Evolutionary conservation across 92 coral and sea anemone species (phyloP).

Genomic region (Nematostella vectensis): DNA sequence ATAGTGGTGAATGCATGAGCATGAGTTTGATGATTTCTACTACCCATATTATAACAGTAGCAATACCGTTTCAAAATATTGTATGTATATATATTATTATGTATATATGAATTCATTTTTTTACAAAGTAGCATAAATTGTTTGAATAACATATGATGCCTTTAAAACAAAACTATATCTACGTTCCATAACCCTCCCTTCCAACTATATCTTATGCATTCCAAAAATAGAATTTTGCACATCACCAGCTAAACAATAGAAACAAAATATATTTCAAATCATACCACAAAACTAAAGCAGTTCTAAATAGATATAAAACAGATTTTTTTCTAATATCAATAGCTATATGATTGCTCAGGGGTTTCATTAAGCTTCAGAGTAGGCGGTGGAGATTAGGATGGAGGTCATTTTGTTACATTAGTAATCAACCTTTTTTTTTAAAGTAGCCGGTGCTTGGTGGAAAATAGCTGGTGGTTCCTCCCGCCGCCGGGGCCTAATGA

Average conservation of each 20-base stretch:
- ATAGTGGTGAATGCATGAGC: background rate
- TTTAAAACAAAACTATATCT: background rate
- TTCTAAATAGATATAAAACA: background rate
- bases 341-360: too few species aligned
- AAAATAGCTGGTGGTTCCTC: too few species aligned
- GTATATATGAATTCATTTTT: conserved; percentile 1
- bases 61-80: conserved; percentile 1
- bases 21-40: background rate
- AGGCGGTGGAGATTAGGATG: too few species aligned
- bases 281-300: background rate
- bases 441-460: too few species aligned
- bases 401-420: too few species aligned
- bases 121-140: conserved; percentile 4
- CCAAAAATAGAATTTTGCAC: background rate
- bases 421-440: too few species aligned
- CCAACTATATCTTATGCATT: background rate
- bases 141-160: conserved; percentile 3
- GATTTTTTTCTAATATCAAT: too few species aligned
- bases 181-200: background rate
- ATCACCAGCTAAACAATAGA: background rate
- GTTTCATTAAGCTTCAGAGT: too few species aligned
- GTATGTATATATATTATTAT: background rate
- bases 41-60: background rate
- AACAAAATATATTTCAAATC: background rate
- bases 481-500: too few species aligned